phyloP scores from a whole-genome alignment of 2,797 vertebrate genomes.

The Dipus sagitta region DNA sequence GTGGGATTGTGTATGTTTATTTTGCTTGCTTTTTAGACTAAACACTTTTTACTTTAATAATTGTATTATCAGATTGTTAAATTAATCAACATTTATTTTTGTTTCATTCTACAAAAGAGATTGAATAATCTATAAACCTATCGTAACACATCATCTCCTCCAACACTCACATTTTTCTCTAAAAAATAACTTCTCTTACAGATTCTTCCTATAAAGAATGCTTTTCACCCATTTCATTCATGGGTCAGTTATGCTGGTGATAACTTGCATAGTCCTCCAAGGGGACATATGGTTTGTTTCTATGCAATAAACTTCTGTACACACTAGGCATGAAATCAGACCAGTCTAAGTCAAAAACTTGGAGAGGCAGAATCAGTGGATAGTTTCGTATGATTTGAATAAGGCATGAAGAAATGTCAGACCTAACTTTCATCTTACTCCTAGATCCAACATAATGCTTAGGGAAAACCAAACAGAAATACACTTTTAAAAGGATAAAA shows the following conservation, averaged over 20 bases:
- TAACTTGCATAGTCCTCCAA: constrained; percentile 48
- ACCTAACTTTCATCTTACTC: constrained; percentile 48
- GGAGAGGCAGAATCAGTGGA: constrained; percentile 34
- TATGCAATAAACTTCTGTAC: constrained; percentile 17
- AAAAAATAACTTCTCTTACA: constrained; percentile 43
- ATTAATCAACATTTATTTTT: constrained; percentile 22
- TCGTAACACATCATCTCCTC: constrained; percentile 8
- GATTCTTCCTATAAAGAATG: constrained; percentile 1
- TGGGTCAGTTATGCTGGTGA: neutral
- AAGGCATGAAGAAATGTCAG: constrained; percentile 53
- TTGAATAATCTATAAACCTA: constrained; percentile 1
- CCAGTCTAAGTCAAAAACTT: constrained; percentile 57
- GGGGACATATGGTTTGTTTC: constrained; percentile 32
- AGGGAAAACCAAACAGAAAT: constrained; percentile 28
- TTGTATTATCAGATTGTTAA: neutral
- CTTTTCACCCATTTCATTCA: constrained; percentile 25
- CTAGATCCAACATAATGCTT: constrained; percentile 40
- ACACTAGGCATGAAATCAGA: constrained; percentile 62
- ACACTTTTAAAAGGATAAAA: neutral
- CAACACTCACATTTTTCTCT: constrained; percentile 14
- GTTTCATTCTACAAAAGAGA: constrained; percentile 14
- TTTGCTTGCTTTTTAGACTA: neutral
- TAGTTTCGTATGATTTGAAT: constrained; percentile 60
- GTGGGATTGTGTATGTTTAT: neutral
- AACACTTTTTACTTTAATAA: constrained; percentile 11